phyloP scores from a whole-genome alignment of 2,888 invertebrate genomes.

The Lobophora halterata region DNA sequence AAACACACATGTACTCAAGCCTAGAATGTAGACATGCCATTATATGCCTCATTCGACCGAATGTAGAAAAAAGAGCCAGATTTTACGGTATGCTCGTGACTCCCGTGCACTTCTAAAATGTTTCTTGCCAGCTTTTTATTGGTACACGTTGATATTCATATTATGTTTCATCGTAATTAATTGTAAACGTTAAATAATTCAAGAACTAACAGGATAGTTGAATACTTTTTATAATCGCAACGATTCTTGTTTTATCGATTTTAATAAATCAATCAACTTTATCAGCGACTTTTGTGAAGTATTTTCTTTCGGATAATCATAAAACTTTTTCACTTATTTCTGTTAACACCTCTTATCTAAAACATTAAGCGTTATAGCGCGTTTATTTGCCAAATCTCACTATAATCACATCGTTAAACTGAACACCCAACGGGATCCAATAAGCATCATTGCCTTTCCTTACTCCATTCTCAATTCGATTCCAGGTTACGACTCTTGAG shows the following conservation, averaged over 20 bases:
- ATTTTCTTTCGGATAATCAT: no score
- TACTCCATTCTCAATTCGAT: conserved; percentile 28
- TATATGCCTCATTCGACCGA: conserved; percentile 55
- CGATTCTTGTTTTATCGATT: no score
- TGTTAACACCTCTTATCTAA: no score
- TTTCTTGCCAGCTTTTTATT: conserved; percentile 58
- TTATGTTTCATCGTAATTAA: conserved; percentile 4
- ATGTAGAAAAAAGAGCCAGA: conserved; percentile 60
- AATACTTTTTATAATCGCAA: no score
- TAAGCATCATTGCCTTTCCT: conserved; percentile 21
- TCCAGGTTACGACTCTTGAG: conserved; percentile 61
- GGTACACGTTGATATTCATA: conserved; percentile 23
- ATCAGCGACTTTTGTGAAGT: no score
- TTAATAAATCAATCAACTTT: no score
- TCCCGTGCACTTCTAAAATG: conserved; percentile 38
- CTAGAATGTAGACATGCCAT: conserved; percentile 48
- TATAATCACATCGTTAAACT: conserved; percentile 25
- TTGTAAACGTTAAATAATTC: no score
- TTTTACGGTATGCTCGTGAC: conserved; percentile 62
- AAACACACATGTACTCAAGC: conserved; percentile 52
- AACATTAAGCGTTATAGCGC: conserved; percentile 12
- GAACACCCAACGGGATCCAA: conserved; percentile 22
- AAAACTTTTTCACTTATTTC: no score
- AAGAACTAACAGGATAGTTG: no score
- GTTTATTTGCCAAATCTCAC: conserved; percentile 26